These are phyloP conservation scores for Platorchestia sp. DNA, from an alignment of 1,140 invertebrate species.

Conservation along the genomic window DNA sequence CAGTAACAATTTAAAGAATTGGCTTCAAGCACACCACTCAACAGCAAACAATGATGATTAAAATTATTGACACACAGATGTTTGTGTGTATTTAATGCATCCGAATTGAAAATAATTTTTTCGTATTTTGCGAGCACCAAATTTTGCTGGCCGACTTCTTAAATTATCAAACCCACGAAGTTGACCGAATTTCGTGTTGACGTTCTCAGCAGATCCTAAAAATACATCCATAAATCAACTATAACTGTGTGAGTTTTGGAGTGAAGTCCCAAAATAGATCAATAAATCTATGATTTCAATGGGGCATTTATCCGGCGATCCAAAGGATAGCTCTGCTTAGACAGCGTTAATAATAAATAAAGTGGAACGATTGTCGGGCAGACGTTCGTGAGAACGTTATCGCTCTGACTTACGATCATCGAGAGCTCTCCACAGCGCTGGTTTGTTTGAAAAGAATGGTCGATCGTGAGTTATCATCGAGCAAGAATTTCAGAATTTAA, in stretches of 20 bases:
- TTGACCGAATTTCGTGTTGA: not conserved
- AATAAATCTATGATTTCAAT: not conserved
- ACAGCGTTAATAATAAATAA: conserved; percentile 40
- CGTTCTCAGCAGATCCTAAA: not conserved
- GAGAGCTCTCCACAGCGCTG: not conserved
- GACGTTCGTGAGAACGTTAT: conserved; percentile 12
- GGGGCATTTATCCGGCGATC: conserved; percentile 17
- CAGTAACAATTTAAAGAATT: no score
- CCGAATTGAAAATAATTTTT: no score
- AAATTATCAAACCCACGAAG: not conserved
- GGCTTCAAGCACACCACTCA: no score
- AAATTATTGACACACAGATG: no score
- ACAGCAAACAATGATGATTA: no score
- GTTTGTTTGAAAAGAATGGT: conserved; percentile 54
- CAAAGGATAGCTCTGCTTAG: conserved; percentile 3
- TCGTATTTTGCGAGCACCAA: not conserved
- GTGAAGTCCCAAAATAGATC: conserved; percentile 17
- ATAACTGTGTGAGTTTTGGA: conserved; percentile 5
- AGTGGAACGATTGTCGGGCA: conserved; percentile 17
- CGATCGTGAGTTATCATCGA: conserved; percentile 34
- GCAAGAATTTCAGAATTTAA: conserved; percentile 38
- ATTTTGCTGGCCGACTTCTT: not conserved
- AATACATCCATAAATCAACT: not conserved
- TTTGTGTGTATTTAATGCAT: no score
- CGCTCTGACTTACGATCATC: conserved; percentile 30